Evolutionary conservation across 2,113 vertebrate genomes (phyloP), one percentile per base, ranked within the genome.

Genomic region (Dolichallabes microphthalmus): DNA sequence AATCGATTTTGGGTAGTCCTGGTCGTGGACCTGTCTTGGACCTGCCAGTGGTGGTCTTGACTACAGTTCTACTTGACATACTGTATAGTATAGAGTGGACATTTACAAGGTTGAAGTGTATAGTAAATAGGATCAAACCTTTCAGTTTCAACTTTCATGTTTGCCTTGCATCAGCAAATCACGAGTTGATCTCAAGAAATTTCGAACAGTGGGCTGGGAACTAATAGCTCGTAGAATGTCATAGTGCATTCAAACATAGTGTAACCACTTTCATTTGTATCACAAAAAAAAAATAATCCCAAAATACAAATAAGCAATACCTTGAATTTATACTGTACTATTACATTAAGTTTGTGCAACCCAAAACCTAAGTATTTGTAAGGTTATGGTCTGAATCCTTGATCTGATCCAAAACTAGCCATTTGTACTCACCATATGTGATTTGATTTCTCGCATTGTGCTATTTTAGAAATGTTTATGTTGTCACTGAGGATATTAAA

Each of bases 401-500:
- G 27, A 17, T 15, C 20, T 66, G n/a, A 68, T 32, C 14, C 27
- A 30, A 68, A 68, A 30, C 14, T 68, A 17, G 6, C 30, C 30
- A 32, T 32, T 63, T 66, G 6, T 63, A 13, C 25, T 64, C 3
- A 64, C 61, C n/a, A 64, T 27, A 27, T 64, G 25, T 63, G 25
- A n/a, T 11, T 25, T 45, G 45, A n/a, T n/a, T 68, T 32, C 64
- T 32, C 32, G 0, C 27, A 15, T 66, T 63, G 61, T 27, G 61
- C 61, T 12, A 12, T 66, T 4, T 66, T 66, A 30, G 63, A 66
- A 30, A 30, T 30, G n/a, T 20, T 2, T 0, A 20, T 73, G 15
- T 45, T 73, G 1, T 22, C 45, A 82, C 60, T 69, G 61, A 84
- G 22, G 58, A 57, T 86, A 60, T 81, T 86, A 82, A 73, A 57